phyloP scores from a whole-genome alignment of 2,113 vertebrate genomes.

The Polypterus senegalus region DNA sequence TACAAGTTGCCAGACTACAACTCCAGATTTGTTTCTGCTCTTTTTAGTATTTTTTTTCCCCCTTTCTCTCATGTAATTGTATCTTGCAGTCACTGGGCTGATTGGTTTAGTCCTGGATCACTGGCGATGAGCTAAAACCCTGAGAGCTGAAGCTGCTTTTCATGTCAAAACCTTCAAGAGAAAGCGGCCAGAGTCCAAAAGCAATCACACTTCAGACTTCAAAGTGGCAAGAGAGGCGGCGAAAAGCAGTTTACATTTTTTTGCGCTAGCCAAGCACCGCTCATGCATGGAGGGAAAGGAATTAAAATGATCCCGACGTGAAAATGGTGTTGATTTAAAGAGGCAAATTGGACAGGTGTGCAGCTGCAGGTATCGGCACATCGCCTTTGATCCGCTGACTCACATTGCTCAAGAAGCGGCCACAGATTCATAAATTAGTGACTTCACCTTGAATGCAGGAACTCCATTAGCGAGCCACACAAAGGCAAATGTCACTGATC shows the following conservation, averaged over 20 bases:
- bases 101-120: constrained; percentile 67
- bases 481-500: too few relatives aligned
- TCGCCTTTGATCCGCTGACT: constrained; percentile 20
- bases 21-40: neutral
- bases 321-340: constrained; percentile 51
- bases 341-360: constrained; percentile 56
- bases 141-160: constrained; percentile 53
- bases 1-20: neutral
- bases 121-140: constrained; percentile 46
- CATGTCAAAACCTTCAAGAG: constrained; percentile 60
- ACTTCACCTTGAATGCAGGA: constrained; percentile 4
- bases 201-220: constrained; percentile 59
- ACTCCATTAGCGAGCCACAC: too few relatives aligned
- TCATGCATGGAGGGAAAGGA: constrained; percentile 57
- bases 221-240: constrained; percentile 43
- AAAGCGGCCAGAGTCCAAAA: constrained; percentile 47
- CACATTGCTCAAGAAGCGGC: neutral
- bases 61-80: constrained; percentile 47
- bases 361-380: constrained; percentile 54
- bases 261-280: constrained; percentile 45
- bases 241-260: constrained; percentile 40
- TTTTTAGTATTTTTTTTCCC: neutral
- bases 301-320: constrained; percentile 51
- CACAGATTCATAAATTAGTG: neutral
- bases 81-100: constrained; percentile 48